Evolutionary conservation across 2,888 invertebrate species (phyloP).

Genomic region (Andrena bucephala): DNA sequence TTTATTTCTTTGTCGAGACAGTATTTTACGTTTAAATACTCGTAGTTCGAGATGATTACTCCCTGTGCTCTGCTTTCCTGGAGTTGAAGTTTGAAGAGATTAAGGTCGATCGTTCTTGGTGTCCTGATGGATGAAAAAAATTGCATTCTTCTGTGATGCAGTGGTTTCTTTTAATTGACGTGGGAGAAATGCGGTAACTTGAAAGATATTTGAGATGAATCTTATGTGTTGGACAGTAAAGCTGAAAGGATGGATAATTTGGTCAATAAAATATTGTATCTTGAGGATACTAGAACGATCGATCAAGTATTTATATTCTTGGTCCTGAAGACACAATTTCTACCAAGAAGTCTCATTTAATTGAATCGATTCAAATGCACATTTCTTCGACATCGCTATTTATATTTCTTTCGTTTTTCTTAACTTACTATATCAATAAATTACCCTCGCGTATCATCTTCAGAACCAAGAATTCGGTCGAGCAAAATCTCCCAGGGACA

Average conservation of each 20-base stretch:
- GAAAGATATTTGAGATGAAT: background rate
- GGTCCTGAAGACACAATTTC: conserved; percentile 9
- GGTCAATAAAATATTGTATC: background rate
- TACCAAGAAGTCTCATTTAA: background rate
- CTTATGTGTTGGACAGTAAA: background rate
- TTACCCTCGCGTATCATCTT: background rate
- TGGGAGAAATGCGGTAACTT: background rate
- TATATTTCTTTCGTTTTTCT: background rate
- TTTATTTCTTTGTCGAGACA: conserved; percentile 1
- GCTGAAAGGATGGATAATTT: background rate
- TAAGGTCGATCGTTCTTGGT: conserved; percentile 41
- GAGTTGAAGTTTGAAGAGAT: conserved; percentile 8
- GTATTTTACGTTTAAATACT: background rate
- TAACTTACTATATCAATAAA: background rate
- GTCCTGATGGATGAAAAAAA: background rate
- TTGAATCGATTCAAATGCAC: background rate
- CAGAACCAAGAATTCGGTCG: conserved; percentile 15
- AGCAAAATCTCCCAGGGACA: background rate
- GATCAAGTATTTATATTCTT: conserved; percentile 32
- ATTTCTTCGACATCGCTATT: background rate
- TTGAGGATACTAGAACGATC: conserved; percentile 7
- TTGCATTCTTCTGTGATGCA: background rate
- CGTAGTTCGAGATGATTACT: background rate
- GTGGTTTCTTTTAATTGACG: background rate
- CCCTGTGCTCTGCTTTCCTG: conserved; percentile 29